phyloP scores from a whole-genome alignment of 2,888 invertebrate genomes.

The Rhaphigaster nebulosa region DNA sequence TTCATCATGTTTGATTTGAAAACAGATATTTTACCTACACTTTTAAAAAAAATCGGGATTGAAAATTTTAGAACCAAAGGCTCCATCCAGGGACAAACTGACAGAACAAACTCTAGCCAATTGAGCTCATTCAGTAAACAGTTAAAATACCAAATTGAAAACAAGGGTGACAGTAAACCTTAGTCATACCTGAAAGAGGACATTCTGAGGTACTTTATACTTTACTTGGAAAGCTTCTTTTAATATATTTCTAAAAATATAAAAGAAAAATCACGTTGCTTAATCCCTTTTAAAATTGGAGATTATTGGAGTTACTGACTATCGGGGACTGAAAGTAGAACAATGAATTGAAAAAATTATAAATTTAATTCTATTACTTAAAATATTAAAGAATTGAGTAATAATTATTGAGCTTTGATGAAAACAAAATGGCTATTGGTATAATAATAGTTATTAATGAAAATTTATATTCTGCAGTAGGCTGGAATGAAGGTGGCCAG shows the following conservation, averaged over 20 bases:
- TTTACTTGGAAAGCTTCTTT: not conserved
- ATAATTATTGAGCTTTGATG: not conserved
- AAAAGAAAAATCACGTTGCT: not conserved
- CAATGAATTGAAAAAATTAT: not conserved
- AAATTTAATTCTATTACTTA: not conserved
- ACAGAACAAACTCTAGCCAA: slow-evolving; percentile 39
- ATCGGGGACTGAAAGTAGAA: not conserved
- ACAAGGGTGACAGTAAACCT: not conserved
- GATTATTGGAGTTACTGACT: not conserved
- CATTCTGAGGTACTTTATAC: not conserved
- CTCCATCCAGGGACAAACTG: not conserved
- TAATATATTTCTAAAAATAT: not conserved
- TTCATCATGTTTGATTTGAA: slow-evolving; percentile 62
- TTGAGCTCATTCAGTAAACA: slow-evolving; percentile 15
- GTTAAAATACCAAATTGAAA: not conserved
- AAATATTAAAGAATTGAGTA: not conserved
- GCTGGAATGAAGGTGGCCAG: not conserved
- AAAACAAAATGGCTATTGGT: not conserved
- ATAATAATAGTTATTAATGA: not conserved
- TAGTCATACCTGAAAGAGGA: not conserved
- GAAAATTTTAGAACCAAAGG: not conserved
- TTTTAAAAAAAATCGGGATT: slow-evolving; percentile 46
- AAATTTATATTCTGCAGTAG: not conserved
- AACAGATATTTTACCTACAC: not conserved
- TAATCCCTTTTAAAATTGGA: not conserved